phyloP scores from a whole-genome alignment of 1,140 invertebrate species.

The Tribolium madens region DNA sequence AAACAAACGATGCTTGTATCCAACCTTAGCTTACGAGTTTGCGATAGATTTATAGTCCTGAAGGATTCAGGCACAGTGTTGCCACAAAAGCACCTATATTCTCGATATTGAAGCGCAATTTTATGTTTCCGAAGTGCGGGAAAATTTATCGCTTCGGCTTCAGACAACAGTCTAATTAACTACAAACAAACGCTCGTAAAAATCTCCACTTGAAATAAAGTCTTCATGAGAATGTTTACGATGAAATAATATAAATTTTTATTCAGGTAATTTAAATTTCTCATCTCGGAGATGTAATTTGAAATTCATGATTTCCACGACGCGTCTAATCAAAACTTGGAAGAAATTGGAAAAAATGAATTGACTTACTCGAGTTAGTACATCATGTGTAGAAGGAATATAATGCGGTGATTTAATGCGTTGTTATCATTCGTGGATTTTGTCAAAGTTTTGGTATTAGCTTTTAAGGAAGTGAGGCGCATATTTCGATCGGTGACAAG shows the following conservation, averaged over 20 bases:
- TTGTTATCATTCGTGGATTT: background rate
- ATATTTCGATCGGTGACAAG: conserved; percentile 33
- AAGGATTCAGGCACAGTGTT: conserved; percentile 51
- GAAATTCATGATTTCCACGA: conserved; percentile 7
- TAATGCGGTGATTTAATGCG: background rate
- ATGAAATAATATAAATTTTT: background rate
- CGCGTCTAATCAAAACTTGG: conserved; percentile 16
- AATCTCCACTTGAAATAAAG: no score
- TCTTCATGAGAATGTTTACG: no score
- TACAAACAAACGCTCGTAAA: no score
- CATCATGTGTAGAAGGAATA: background rate
- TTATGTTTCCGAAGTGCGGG: background rate
- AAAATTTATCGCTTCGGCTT: background rate
- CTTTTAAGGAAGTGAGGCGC: background rate
- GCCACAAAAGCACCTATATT: conserved; percentile 9
- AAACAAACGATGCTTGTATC: conserved; percentile 58
- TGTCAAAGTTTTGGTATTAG: background rate
- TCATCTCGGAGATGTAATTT: conserved; percentile 3
- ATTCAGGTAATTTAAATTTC: conserved; percentile 24
- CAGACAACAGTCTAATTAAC: background rate
- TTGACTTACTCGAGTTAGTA: background rate
- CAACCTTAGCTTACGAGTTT: conserved; percentile 54
- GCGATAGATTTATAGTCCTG: conserved; percentile 58
- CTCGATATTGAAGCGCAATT: background rate
- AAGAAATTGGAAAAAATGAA: conserved; percentile 13